These are phyloP conservation scores for Peromyscus leucopus DNA, from an alignment of 2,113 vertebrate species.

Conservation along the genomic window DNA sequence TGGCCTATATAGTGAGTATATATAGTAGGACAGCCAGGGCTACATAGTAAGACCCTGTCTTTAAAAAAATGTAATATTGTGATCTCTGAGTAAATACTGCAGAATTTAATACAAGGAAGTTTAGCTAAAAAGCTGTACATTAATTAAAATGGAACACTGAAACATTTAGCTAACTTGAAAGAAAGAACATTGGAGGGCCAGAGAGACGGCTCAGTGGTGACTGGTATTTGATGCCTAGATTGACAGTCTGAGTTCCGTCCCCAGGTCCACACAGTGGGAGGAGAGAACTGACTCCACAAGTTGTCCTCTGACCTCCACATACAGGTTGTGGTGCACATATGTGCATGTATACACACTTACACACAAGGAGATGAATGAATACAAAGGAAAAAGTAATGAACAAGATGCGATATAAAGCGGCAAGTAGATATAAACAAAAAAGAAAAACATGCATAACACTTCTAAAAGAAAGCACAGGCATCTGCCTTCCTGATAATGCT, in stretches of 20 bases:
- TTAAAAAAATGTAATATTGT: not conserved
- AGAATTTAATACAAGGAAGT: not conserved
- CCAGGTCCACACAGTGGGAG: not conserved
- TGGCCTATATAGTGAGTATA: not conserved
- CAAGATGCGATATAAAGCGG: not conserved
- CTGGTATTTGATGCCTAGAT: not conserved
- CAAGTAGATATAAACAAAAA: not conserved
- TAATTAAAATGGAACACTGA: not conserved
- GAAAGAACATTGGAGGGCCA: not conserved
- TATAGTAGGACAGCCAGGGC: not conserved
- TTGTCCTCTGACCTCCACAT: not conserved
- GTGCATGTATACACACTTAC: not conserved
- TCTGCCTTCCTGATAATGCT: not conserved
- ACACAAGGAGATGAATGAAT: not conserved
- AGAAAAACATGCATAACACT: not conserved
- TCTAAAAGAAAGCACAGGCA: not conserved
- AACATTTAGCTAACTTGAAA: not conserved
- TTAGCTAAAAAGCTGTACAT: not conserved
- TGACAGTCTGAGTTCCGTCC: not conserved
- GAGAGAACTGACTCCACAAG: not conserved
- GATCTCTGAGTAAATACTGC: not conserved
- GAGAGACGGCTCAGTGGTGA: not conserved
- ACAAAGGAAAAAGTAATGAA: not conserved
- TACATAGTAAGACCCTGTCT: not conserved
- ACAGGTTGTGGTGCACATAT: no score